These are phyloP conservation scores for Nasonia oneida DNA, from an alignment of 2,888 invertebrate genomes.

Conservation along the genomic window DNA sequence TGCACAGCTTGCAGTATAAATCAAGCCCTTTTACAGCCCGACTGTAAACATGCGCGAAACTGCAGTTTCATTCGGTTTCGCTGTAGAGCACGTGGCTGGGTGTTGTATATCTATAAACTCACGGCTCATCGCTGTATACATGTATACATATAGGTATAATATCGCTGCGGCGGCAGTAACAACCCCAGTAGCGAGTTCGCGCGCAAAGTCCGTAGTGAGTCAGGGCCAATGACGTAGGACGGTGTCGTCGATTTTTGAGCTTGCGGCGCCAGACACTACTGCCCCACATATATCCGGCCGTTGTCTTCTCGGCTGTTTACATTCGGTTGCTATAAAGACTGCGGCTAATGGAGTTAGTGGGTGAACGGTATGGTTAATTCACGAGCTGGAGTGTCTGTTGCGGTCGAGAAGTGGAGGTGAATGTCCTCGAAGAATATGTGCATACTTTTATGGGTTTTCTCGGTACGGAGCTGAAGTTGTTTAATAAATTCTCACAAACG, in stretches of 20 bases:
- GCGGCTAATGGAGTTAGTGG: neutral
- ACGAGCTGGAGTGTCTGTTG: neutral
- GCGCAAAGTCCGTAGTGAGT: conserved; percentile 57
- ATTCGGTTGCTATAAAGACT: neutral
- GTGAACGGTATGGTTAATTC: neutral
- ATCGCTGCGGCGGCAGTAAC: neutral
- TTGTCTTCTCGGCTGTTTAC: neutral
- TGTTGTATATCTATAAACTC: neutral
- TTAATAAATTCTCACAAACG: no score
- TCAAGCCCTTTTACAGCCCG: neutral
- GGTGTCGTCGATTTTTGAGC: neutral
- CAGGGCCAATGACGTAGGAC: conserved; percentile 46
- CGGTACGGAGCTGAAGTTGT: no score
- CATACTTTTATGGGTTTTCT: no score
- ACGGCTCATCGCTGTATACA: no score
- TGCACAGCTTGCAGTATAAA: neutral
- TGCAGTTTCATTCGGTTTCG: neutral
- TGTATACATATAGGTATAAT: no score
- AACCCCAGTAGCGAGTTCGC: conserved; percentile 15
- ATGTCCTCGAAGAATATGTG: neutral
- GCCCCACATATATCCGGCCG: neutral
- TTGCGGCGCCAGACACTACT: neutral
- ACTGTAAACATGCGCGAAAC: neutral
- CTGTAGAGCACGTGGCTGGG: neutral
- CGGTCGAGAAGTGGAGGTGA: neutral